Conservation (phyloP, 1,140 invertebrate genomes). For the Ostrea edulis region DNA sequence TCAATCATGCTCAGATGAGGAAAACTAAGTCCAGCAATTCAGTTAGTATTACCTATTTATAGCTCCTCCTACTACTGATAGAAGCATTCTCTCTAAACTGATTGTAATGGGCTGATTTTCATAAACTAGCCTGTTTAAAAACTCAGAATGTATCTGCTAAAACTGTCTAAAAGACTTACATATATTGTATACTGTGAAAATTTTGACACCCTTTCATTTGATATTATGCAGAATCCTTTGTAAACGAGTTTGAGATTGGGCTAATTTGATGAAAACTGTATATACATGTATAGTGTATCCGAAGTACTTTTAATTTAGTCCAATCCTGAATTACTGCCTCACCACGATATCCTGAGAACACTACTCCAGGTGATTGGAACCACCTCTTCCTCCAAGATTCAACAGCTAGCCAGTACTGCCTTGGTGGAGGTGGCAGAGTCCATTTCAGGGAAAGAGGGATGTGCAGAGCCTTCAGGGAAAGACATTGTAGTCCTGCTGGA, state of each 20-base stretch:
- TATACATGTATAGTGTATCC: too few relatives aligned
- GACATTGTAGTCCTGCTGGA: constrained; percentile 89
- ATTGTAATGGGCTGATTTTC: too few relatives aligned
- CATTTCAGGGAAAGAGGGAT: constrained; percentile 83
- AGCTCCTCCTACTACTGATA: not conserved
- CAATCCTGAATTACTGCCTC: constrained; percentile 88
- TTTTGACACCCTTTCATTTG: too few relatives aligned
- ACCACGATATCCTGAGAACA: constrained; percentile 89
- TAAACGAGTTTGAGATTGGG: too few relatives aligned
- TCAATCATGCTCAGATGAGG: constrained; percentile 86
- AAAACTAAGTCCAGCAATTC: constrained; percentile 66
- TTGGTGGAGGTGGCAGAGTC: constrained; percentile 88
- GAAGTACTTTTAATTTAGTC: constrained; percentile 62
- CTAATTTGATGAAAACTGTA: too few relatives aligned
- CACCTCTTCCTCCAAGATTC: constrained; percentile 84
- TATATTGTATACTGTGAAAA: too few relatives aligned
- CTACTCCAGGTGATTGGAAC: constrained; percentile 89
- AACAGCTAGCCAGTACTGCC: constrained; percentile 86
- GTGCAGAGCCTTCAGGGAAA: constrained; percentile 83
- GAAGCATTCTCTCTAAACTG: too few relatives aligned
- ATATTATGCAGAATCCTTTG: too few relatives aligned
- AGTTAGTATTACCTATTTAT: constrained; percentile 28
- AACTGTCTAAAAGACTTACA: too few relatives aligned
- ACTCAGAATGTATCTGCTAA: too few relatives aligned
- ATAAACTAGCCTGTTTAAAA: too few relatives aligned